Evolutionary conservation across 1,140 invertebrate species (phyloP).

Genomic region (Caenorhabditis remanei): DNA sequence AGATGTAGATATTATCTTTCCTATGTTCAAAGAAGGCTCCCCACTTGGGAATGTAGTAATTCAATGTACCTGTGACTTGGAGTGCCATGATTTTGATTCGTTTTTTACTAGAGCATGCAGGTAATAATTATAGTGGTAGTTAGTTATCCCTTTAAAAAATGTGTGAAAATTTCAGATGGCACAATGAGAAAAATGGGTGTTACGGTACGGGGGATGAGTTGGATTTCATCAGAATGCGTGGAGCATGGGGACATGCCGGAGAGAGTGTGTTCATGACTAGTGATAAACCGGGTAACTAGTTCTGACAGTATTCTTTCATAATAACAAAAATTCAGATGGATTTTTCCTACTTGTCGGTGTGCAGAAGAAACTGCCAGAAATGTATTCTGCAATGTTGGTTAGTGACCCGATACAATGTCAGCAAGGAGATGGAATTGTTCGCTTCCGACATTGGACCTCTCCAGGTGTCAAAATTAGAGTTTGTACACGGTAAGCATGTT

Average conservation of each 20-base stretch:
- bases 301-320: background rate
- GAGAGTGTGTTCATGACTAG: constrained; percentile 65
- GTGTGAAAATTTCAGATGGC: constrained; percentile 55
- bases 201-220: constrained; percentile 67
- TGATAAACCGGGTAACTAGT: constrained; percentile 5
- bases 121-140: background rate
- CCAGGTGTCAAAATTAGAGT: constrained; percentile 68
- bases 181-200: constrained; percentile 70
- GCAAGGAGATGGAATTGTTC: constrained; percentile 70
- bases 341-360: constrained; percentile 26
- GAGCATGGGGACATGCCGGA: constrained; percentile 72
- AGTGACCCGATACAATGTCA: constrained; percentile 72
- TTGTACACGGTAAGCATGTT: constrained; percentile 62
- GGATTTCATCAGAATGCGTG: constrained; percentile 70
- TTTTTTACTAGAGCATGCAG: constrained; percentile 68
- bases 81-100: constrained; percentile 71
- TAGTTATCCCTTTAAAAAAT: background rate
- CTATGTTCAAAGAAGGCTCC: constrained; percentile 71
- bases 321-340: background rate
- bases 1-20: constrained; percentile 70
- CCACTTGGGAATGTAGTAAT: constrained; percentile 70
- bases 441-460: constrained; percentile 69
- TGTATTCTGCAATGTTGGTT: constrained; percentile 40
- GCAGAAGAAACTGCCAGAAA: constrained; percentile 23
- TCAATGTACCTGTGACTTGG: constrained; percentile 70